Conservation (phyloP, 2,888 invertebrate genomes). For the Tholera decimalis region DNA sequence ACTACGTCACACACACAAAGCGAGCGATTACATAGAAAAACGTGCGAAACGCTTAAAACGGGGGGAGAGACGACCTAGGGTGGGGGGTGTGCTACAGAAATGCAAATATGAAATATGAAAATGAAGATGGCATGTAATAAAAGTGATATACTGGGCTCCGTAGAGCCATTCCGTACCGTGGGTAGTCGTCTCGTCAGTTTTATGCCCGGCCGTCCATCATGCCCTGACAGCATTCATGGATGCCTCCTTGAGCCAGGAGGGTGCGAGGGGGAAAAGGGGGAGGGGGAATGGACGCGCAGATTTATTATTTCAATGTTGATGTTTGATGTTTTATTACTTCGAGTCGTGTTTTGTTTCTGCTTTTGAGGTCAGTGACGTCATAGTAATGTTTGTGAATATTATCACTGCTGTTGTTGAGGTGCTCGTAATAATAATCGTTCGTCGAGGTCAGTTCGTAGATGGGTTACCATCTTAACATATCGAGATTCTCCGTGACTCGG, state of each 20-base stretch:
- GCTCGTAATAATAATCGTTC: too few species aligned
- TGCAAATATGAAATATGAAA: constrained; percentile 93
- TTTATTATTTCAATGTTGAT: constrained; percentile 89
- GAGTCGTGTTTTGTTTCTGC: constrained; percentile 53
- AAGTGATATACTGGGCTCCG: constrained; percentile 95
- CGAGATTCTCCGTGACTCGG: too few species aligned
- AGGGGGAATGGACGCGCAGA: constrained; percentile 75
- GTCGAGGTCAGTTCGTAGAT: too few species aligned
- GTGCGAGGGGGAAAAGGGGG: constrained; percentile 57
- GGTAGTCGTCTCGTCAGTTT: constrained; percentile 94
- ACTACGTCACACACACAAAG: constrained; percentile 83
- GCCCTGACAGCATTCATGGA: constrained; percentile 92
- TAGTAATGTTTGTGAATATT: not conserved
- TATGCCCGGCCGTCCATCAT: constrained; percentile 94
- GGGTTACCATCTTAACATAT: too few species aligned
- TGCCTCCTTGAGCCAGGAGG: constrained; percentile 82
- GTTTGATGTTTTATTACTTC: constrained; percentile 79
- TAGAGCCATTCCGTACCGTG: constrained; percentile 94
- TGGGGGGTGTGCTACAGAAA: constrained; percentile 82
- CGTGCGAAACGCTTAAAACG: constrained; percentile 86
- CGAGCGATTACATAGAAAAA: constrained; percentile 88
- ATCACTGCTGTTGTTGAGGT: not conserved
- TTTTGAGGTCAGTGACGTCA: constrained; percentile 37
- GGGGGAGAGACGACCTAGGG: constrained; percentile 67
- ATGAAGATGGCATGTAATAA: constrained; percentile 95